phyloP scores from a whole-genome alignment of 2,888 invertebrate genomes.

The Polymixis flavicincta region DNA sequence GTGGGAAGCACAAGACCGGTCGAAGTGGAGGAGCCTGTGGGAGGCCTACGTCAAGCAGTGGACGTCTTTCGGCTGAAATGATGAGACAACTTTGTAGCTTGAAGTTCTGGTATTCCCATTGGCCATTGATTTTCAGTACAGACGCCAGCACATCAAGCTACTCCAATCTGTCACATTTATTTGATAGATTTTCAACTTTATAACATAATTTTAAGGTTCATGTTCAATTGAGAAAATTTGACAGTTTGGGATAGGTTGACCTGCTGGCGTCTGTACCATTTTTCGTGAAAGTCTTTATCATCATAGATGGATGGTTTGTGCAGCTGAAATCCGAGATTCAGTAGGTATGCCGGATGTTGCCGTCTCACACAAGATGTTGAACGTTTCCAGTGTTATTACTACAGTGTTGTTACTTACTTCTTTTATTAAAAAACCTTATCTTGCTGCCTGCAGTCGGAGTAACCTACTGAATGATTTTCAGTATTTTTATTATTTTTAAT shows the following conservation, averaged over 20 bases:
- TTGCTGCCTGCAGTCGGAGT: conserved; percentile 1
- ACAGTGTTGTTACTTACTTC: conserved; percentile 24
- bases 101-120: neutral
- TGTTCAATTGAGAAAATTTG: too few species aligned
- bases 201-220: too few species aligned
- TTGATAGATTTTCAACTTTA: too few species aligned
- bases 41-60: too few species aligned
- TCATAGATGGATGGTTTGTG: neutral
- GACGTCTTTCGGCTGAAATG: too few species aligned
- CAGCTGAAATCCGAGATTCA: neutral
- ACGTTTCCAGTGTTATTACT: conserved; percentile 24
- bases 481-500: conserved; percentile 12
- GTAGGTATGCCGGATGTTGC: conserved; percentile 37
- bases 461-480: conserved; percentile 21
- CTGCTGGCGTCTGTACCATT: too few species aligned
- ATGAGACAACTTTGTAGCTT: neutral
- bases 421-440: conserved; percentile 53
- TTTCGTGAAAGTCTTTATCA: neutral
- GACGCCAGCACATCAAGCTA: too few species aligned
- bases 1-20: too few species aligned
- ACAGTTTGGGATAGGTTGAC: too few species aligned
- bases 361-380: conserved; percentile 25
- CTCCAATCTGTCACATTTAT: too few species aligned
- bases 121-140: neutral
- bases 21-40: too few species aligned